These are phyloP conservation scores for Anastatus disparis DNA, from an alignment of 1,140 invertebrate genomes.

Conservation along the genomic window DNA sequence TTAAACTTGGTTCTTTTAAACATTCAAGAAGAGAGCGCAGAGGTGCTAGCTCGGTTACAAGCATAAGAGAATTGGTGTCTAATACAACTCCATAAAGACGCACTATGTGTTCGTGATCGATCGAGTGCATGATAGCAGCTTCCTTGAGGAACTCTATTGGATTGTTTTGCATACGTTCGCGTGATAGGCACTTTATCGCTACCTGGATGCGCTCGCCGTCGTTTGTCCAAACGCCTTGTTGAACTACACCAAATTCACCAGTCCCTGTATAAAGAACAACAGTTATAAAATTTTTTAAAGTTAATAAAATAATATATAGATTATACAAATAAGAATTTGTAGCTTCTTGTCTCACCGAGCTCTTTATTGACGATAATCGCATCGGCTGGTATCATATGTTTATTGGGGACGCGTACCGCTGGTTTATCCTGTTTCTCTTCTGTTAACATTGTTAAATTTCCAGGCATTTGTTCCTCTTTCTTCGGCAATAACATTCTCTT, in stretches of 20 bases:
- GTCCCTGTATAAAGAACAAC: constrained; percentile 70
- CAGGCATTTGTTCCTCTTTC: constrained; percentile 68
- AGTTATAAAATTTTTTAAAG: not conserved
- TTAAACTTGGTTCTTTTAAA: constrained; percentile 89
- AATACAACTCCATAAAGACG: constrained; percentile 96
- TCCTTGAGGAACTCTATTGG: constrained; percentile 97
- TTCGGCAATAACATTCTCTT: constrained; percentile 79
- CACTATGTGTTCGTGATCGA: constrained; percentile 97
- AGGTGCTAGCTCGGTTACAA: constrained; percentile 96
- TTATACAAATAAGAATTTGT: too few species aligned
- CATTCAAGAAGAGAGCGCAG: constrained; percentile 94
- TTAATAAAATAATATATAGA: too few species aligned
- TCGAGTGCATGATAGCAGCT: constrained; percentile 97
- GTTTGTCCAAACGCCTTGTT: constrained; percentile 98
- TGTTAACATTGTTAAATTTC: constrained; percentile 56
- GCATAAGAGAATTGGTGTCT: constrained; percentile 93
- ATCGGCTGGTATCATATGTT: constrained; percentile 95
- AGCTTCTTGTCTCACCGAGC: constrained; percentile 60
- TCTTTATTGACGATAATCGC: constrained; percentile 94
- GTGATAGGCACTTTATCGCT: constrained; percentile 94
- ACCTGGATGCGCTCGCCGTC: constrained; percentile 94
- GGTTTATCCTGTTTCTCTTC: constrained; percentile 64
- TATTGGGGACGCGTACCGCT: constrained; percentile 77
- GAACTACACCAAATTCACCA: constrained; percentile 97
- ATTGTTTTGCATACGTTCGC: constrained; percentile 94